Conservation (phyloP, 2,797 vertebrate genomes). For the Takifugu rubripes region DNA sequence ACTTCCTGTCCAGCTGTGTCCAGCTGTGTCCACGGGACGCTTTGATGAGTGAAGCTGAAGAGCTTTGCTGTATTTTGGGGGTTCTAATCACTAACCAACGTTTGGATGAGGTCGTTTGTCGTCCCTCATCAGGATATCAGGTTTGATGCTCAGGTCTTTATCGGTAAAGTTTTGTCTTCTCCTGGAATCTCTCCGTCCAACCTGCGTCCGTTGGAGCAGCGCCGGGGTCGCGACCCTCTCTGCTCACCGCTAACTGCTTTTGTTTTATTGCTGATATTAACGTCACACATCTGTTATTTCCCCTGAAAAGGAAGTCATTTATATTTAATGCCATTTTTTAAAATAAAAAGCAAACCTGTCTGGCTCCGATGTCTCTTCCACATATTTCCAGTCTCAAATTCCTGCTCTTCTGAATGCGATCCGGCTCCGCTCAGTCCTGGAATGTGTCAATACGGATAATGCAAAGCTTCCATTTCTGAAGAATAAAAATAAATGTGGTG, state of each 20-base stretch:
- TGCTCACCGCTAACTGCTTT: constrained; percentile 80
- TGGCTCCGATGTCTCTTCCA: constrained; percentile 43
- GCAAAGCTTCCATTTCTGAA: constrained; percentile 70
- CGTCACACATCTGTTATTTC: constrained; percentile 73
- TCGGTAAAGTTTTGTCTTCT: constrained; percentile 23
- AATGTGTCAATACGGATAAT: constrained; percentile 73
- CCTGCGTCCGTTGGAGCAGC: constrained; percentile 61
- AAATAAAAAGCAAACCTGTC: constrained; percentile 80
- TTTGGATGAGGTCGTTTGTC: constrained; percentile 20
- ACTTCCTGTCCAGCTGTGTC: too few relatives aligned
- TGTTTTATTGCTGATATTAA: constrained; percentile 68
- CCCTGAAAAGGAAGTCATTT: constrained; percentile 76
- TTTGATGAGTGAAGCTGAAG: constrained; percentile 74
- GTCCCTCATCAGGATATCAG: neutral
- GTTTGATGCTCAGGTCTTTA: constrained; percentile 42
- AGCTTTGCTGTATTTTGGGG: constrained; percentile 76
- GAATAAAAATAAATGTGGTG: constrained; percentile 72
- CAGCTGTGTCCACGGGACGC: constrained; percentile 18
- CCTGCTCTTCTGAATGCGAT: constrained; percentile 47
- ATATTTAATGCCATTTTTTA: constrained; percentile 83
- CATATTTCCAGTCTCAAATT: neutral
- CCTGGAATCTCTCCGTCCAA: constrained; percentile 50
- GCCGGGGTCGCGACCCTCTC: constrained; percentile 71
- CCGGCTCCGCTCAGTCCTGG: constrained; percentile 61
- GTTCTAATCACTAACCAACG: constrained; percentile 83